Evolutionary conservation across 2,888 invertebrate species (phyloP).

Genomic region (Linyphia triangularis): DNA sequence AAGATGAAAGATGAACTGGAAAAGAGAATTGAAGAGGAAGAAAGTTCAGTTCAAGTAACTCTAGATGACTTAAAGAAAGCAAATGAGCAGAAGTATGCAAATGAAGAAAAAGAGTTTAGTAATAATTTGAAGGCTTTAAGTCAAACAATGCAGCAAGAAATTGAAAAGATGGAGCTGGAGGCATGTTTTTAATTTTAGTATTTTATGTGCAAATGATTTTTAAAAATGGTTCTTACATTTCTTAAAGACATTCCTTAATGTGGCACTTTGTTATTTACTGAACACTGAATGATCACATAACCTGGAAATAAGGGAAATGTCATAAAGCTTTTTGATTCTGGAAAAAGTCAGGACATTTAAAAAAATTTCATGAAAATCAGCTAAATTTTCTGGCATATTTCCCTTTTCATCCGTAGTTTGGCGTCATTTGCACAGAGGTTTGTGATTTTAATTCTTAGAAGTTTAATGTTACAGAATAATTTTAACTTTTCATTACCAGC

Average conservation of each 20-base stretch:
- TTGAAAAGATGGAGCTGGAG: conserved; percentile 42
- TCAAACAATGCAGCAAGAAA: conserved; percentile 23
- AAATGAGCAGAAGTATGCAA: conserved; percentile 20
- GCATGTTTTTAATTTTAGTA: conserved; percentile 12
- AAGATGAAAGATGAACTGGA: conserved; percentile 36
- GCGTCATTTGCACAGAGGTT: too few relatives aligned
- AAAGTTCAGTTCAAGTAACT: conserved; percentile 10
- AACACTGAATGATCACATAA: too few relatives aligned
- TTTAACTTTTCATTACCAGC: too few relatives aligned
- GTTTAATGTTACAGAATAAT: too few relatives aligned
- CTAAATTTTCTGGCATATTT: too few relatives aligned
- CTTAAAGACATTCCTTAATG: background rate
- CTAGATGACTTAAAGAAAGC: conserved; percentile 26
- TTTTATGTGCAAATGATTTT: background rate
- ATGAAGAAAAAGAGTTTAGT: conserved; percentile 37
- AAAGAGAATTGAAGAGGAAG: conserved; percentile 57
- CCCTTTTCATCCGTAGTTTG: too few relatives aligned
- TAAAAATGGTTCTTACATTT: background rate
- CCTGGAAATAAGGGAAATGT: too few relatives aligned
- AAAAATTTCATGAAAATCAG: too few relatives aligned
- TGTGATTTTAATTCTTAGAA: too few relatives aligned
- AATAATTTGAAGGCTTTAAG: conserved; percentile 10
- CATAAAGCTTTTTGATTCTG: too few relatives aligned
- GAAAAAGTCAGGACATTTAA: too few relatives aligned
- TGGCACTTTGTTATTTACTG: too few relatives aligned